Base-by-base conservation (phyloP, 2,797 vertebrate species). In the Ctenopoma multispine region DNA sequence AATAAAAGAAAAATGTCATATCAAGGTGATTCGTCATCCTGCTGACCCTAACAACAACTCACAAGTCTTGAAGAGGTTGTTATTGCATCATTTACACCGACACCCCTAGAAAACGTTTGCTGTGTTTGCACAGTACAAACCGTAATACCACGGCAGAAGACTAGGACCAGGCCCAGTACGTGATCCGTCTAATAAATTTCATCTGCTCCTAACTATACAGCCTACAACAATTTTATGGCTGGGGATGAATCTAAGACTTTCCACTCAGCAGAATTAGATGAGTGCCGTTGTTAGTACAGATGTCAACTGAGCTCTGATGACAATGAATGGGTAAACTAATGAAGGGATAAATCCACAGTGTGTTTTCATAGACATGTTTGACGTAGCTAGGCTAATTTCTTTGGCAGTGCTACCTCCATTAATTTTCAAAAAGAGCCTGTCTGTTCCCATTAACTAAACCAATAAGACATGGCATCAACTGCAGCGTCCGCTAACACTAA, bases 321-420 rank as follows among this genome's bases (percentile, higher is more conserved):
- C 81, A 83, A 85, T 83, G 71, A 89, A 79, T 75, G 76, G 82
- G 55, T 67, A 65, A 86, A 87, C 86, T 87, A 82, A 89, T 74
- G 77, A 85, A 66, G 73, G 79, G 79, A 85, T 89, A 87, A 89
- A 89, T 87, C 87, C 80, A 87, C 84, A 62, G 63, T 73, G 77
- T 81, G 86, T 83, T 90, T 86, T 89, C 88, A 85, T 72, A 79
- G 89, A 79, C 83, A 68, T 84, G 85, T 87, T 84, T 86, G 87
- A 89, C 88, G 82, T 79, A 81, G 87, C 84, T 77, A 63, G 76
- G 83, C 82, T 85, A 88, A 90, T 87, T 87, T 89, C 64, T 68
- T 71, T 82, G 81, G 77, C 82, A 81, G 83, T 79, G 59, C 55
- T 74, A 75, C 77, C 43, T 77, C 83, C 68, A 91, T 88, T 87